Base-by-base conservation (phyloP, 1,140 invertebrate species). In the Leptestheria dahalacensis region DNA sequence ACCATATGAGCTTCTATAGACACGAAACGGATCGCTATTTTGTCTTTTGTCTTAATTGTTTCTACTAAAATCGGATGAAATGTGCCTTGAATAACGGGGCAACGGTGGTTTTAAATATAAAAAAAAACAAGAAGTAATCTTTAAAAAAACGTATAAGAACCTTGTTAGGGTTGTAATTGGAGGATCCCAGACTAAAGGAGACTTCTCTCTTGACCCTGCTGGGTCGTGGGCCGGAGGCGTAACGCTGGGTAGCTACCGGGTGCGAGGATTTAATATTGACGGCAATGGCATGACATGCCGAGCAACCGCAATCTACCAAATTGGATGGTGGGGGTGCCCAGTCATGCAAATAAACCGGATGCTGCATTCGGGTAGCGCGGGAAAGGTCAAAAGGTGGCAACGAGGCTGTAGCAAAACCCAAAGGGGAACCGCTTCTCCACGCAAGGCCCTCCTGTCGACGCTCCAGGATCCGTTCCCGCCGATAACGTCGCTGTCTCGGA, bases 271-370 rank as follows among this genome's bases (percentile, higher is more conserved):
- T 41, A 15, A 41, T 15, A 41, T 6, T 9, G 6, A 41, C 6
- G 33, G 33, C 33, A 41, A n/a, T n/a, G n/a, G 33, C 33, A 6
- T 41, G 53, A 33, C 53, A 55, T 1, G 33, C 20, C 6, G 20
- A 24, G 11, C 53, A 55, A 20, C 53, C 53, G 53, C 53, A 55
- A 11, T 55, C 53, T 24, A 55, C 26, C 6, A 55, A 33, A 12
- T 26, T 33, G 10, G 53, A 20, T 20, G 53, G 53, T 20, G 53
- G 53, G 20, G 53, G 53, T 3, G 21, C 15, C 53, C 53, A 55
- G 53, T 55, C 53, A 33, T 55, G 53, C 53, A 26, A 55, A 33
- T 55, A 55, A 33, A 55, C 53, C 26, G 53, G 53, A 55, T 55
- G 26, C 29, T 26, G 6, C 26, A 21, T 55, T 26, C 10, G 3